A percentile compares a stretch with the other conserved stretches of the same genome.
Conservation (phyloP, 2,797 vertebrate species). For the Delichon dasypus region DNA sequence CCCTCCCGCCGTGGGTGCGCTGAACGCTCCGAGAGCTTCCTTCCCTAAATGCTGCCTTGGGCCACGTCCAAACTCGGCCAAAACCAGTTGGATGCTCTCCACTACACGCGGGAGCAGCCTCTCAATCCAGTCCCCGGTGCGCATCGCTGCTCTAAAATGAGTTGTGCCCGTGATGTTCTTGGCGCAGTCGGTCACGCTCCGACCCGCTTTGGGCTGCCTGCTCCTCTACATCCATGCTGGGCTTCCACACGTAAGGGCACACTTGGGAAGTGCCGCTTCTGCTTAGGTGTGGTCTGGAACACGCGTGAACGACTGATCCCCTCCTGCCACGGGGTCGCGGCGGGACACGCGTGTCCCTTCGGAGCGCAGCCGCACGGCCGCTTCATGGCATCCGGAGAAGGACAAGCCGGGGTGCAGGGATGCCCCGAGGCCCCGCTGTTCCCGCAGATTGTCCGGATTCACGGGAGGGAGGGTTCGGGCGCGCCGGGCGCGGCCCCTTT, state of each 20-base stretch:
- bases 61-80: neutral
- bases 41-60: neutral
- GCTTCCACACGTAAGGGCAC: accelerated
- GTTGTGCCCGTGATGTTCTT: accelerated
- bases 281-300: accelerated
- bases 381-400: accelerated
- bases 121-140: accelerated
- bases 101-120: neutral
- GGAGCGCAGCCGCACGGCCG: accelerated
- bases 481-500: slow-evolving; percentile 60
- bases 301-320: accelerated
- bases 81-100: neutral
- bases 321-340: accelerated
- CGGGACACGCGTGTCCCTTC: accelerated
- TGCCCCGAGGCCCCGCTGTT: accelerated
- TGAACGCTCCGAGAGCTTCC: neutral
- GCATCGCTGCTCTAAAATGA: accelerated
- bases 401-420: accelerated
- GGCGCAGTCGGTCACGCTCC: neutral
- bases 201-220: accelerated
- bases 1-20: neutral
- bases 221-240: accelerated
- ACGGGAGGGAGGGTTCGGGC: accelerated
- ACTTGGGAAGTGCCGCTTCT: accelerated
- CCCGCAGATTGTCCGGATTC: accelerated